Base-by-base conservation (phyloP, 1,140 invertebrate species). In the Drosophila seguyi region DNA sequence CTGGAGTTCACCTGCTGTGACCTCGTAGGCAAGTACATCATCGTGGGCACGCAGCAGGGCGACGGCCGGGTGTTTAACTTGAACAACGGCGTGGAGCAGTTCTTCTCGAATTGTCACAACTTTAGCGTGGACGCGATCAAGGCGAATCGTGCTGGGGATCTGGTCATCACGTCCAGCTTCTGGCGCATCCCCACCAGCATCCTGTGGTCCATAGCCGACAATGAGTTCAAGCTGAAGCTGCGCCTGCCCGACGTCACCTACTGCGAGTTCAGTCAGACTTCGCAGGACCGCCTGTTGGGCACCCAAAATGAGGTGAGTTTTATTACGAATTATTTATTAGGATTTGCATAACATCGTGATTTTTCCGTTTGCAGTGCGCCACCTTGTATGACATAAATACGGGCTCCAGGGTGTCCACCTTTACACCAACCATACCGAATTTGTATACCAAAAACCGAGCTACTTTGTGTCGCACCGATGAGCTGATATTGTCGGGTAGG, bases 371-470 rank as follows among this genome's bases (percentile, higher is more conserved):
- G 14, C 77, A 97, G 96, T 75, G 72, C 20, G 94, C 94, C 3
- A 93, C 93, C 4, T 96, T 99, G 50, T 99, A 98, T 93, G 99
- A 99, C 92, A 95, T 98, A 38, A 94, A 95, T 44, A 99, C 98
- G 1, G 96, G 97, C 22, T 93, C 95, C 72, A 93, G 95, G 61
- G 90, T 99, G 38, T 93, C 95, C 41, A 96, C 95, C 0, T 95
- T 99, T 25, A 95, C 95, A 41, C 96, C 97, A 13, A 94, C 95
- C 50, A 95, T 97, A 78, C 97, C 96, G 31, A 99, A 99, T 94
- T 95, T 97, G 82, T 99, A 99, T 93, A 96, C 95, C 6, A 97
- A 97, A 93, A 99, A 99, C 93, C 94, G 96, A 50, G 99, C 99
- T 1, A 98, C 97, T 0, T 99, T 99, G 92, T 97, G 97, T 93